Conservation (phyloP, 2,797 vertebrate species). For the Lacerta viridis region DNA sequence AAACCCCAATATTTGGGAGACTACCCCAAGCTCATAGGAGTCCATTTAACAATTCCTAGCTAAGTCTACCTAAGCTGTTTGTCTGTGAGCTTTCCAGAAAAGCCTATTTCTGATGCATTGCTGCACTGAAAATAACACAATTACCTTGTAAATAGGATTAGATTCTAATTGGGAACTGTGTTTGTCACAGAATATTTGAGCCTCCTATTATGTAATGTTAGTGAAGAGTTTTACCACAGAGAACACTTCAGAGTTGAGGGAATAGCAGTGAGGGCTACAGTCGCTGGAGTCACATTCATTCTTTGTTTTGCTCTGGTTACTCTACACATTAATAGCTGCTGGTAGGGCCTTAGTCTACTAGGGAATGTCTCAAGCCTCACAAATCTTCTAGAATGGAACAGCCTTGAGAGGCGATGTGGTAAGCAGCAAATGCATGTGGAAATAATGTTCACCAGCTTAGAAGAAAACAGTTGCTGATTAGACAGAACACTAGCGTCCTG, state of each 20-base stretch:
- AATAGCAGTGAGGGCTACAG: neutral
- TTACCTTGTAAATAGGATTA: neutral
- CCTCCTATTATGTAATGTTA: neutral
- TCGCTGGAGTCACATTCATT: neutral
- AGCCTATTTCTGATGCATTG: neutral
- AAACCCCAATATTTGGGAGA: neutral
- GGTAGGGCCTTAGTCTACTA: neutral
- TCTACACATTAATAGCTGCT: neutral
- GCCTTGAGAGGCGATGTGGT: neutral
- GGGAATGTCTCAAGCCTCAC: slow-evolving; percentile 7
- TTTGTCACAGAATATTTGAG: slow-evolving; percentile 22
- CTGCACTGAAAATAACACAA: slow-evolving; percentile 17
- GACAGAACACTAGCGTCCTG: neutral
- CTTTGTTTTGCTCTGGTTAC: neutral
- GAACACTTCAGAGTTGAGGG: slow-evolving; percentile 3
- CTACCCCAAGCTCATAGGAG: neutral
- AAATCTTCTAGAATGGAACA: slow-evolving; percentile 16
- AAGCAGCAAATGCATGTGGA: neutral
- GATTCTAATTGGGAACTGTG: slow-evolving; percentile 23
- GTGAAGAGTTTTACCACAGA: neutral
- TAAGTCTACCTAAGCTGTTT: neutral
- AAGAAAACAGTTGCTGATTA: slow-evolving; percentile 8
- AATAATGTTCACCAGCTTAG: neutral
- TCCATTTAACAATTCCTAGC: neutral
- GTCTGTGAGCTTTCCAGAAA: neutral